These are phyloP conservation scores for Epinephelus cyanopodus DNA, from an alignment of 2,113 vertebrate species.

Conservation along the genomic window DNA sequence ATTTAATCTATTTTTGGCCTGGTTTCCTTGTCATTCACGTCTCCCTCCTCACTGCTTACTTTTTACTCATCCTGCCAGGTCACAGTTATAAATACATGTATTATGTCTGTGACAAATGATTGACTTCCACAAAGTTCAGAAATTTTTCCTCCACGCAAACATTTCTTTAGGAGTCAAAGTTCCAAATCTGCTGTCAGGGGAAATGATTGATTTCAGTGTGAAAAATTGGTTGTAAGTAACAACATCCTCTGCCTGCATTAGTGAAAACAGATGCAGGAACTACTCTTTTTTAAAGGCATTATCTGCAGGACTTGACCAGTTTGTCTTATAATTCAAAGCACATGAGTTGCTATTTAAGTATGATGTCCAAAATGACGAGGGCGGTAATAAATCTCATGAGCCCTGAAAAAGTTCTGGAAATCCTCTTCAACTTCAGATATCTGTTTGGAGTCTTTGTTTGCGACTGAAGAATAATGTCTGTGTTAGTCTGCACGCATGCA, in stretches of 20 bases:
- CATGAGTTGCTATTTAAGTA: slow-evolving; percentile 84
- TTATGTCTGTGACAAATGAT: slow-evolving; percentile 66
- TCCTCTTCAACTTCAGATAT: slow-evolving; percentile 80
- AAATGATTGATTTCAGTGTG: slow-evolving; percentile 90
- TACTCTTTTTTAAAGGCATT: slow-evolving; percentile 80
- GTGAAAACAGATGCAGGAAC: slow-evolving; percentile 88
- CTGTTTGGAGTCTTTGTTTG: slow-evolving; percentile 83
- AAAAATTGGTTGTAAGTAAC: slow-evolving; percentile 91
- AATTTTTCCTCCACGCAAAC: slow-evolving; percentile 47
- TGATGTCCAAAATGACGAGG: slow-evolving; percentile 84
- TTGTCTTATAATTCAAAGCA: slow-evolving; percentile 89
- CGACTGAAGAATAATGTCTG: slow-evolving; percentile 77
- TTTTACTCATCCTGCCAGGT: slow-evolving; percentile 32
- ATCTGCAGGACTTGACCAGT: slow-evolving; percentile 88
- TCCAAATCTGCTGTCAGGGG: slow-evolving; percentile 81
- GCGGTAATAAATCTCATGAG: slow-evolving; percentile 85
- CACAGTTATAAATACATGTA: slow-evolving; percentile 42
- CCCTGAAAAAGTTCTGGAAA: slow-evolving; percentile 81
- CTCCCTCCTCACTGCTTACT: slow-evolving; percentile 14
- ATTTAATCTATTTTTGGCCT: slow-evolving; percentile 39
- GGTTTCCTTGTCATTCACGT: slow-evolving; percentile 38
- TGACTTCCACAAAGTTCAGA: slow-evolving; percentile 57
- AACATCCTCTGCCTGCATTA: slow-evolving; percentile 88
- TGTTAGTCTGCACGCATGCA: not conserved
- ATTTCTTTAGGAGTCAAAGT: slow-evolving; percentile 77